phyloP scores from a whole-genome alignment of 2,888 invertebrate species.

The Drosophila infuscata region DNA sequence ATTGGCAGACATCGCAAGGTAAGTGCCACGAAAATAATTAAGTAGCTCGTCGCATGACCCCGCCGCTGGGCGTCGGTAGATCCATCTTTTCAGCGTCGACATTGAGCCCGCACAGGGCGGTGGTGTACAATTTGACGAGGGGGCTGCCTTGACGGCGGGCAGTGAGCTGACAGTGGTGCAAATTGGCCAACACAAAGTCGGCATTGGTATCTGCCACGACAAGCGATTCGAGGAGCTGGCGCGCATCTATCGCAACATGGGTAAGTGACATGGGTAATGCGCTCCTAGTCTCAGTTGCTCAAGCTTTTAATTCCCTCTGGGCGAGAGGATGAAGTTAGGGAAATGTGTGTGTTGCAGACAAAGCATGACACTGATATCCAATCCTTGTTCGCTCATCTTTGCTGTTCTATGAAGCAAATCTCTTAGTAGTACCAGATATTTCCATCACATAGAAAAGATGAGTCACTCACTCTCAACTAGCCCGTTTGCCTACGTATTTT shows the following conservation, averaged over 20 bases:
- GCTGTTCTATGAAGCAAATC: not conserved
- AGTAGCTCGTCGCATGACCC: conserved; percentile 15
- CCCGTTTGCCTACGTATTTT: not conserved
- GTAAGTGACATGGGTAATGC: conserved; percentile 72
- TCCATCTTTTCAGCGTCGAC: conserved; percentile 97
- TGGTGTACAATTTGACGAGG: conserved; percentile 95
- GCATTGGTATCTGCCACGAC: conserved; percentile 98
- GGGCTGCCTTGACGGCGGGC: conserved; percentile 92
- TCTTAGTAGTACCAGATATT: not conserved
- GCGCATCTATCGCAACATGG: conserved; percentile 88
- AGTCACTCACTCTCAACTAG: not conserved
- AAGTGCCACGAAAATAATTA: conserved; percentile 53
- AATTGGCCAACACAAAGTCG: conserved; percentile 90
- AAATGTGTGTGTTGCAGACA: not conserved
- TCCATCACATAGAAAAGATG: not conserved
- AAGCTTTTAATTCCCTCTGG: conserved; percentile 6
- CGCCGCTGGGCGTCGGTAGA: conserved; percentile 85
- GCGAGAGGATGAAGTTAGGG: not conserved
- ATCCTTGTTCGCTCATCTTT: not conserved
- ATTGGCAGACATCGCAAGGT: conserved; percentile 94
- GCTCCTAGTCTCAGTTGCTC: not conserved
- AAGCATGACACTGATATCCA: not conserved
- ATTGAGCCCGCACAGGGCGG: conserved; percentile 88
- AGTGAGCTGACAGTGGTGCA: conserved; percentile 91
- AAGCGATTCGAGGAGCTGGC: conserved; percentile 96